Percentiles rank a stretch among this genome's conserved stretches.
Evolutionary conservation across 2,113 vertebrate genomes (phyloP).

Genomic region (Dunckerocampus dactyliophorus): DNA sequence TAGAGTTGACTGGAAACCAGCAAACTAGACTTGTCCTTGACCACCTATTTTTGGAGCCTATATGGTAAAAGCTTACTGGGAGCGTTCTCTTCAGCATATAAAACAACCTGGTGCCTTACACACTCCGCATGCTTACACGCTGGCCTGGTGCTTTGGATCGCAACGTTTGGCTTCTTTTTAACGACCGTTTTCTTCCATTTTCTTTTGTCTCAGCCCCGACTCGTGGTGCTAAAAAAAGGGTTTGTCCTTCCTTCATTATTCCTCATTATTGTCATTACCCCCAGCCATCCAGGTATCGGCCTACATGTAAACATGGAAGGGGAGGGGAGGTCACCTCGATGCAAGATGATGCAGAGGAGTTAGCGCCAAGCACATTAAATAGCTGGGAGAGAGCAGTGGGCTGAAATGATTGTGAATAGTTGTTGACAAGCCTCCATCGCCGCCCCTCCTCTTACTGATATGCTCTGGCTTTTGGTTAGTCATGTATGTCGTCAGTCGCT

Average conservation of each 20-base stretch:
- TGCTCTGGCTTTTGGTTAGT: constrained; percentile 66
- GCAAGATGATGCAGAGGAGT: constrained; percentile 62
- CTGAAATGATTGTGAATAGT: constrained; percentile 33
- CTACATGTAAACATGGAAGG: constrained; percentile 77
- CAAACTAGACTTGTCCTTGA: constrained; percentile 64
- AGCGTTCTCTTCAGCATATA: constrained; percentile 78
- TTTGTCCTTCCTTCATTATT: constrained; percentile 41
- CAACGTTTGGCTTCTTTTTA: constrained; percentile 62
- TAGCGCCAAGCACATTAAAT: constrained; percentile 40
- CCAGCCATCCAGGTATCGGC: constrained; percentile 74
- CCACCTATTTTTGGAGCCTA: constrained; percentile 60
- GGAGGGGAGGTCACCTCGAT: constrained; percentile 71
- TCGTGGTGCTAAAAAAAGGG: constrained; percentile 61
- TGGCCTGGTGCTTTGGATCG: constrained; percentile 78
- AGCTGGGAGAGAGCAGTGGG: constrained; percentile 21
- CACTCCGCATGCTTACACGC: constrained; percentile 79
- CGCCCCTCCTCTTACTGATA: constrained; percentile 30
- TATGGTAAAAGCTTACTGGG: constrained; percentile 62
- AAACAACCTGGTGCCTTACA: constrained; percentile 81
- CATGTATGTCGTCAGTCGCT: constrained; percentile 67
- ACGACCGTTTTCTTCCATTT: constrained; percentile 32
- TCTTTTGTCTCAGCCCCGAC: constrained; percentile 53
- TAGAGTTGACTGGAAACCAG: constrained; percentile 70
- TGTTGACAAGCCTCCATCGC: constrained; percentile 26
- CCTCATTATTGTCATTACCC: constrained; percentile 30